A percentile compares a stretch with the other conserved stretches of the same genome.
phyloP scores from a whole-genome alignment of 2,113 vertebrate species.

The Sus scrofa region T2T-Sscrofa CM000825.6:26247501-26248000 shows the following conservation, averaged over 20 bases:
- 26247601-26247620: too few species aligned
- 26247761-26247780: neutral
- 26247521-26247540: neutral
- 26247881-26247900: neutral
- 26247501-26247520: neutral
- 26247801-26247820: neutral
- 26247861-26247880: neutral
- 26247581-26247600: too few species aligned
- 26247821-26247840: rapidly evolving
- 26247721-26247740: neutral
- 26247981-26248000: constrained; percentile 12
- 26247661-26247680: too few species aligned
- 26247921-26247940: neutral
- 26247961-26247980: neutral
- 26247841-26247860: neutral
- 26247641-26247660: too few species aligned
- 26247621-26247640: too few species aligned
- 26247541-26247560: neutral
- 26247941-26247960: neutral
- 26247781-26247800: neutral
- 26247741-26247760: neutral
- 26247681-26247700: too few species aligned
- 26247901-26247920: neutral
- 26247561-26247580: neutral
- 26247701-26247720: neutral